Percentiles rank a stretch among this genome's conserved stretches.
phyloP scores from a whole-genome alignment of 2,113 vertebrate species.

The Malurus melanocephalus region DNA sequence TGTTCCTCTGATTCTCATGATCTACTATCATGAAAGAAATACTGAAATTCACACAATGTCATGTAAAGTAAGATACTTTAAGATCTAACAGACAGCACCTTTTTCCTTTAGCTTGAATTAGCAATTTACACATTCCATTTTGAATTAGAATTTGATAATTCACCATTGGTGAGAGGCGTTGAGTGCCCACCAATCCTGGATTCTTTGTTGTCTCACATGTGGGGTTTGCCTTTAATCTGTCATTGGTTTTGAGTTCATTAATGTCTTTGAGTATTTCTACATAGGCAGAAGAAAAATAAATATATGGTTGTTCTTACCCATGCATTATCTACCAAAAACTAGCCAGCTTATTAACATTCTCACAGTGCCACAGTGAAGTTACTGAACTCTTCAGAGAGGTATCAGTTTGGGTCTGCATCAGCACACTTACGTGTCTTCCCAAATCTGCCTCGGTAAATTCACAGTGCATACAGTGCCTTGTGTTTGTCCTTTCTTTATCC shows the following conservation, averaged over 20 bases:
- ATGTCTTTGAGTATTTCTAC: neutral
- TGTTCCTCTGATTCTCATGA: neutral
- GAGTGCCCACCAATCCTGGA: neutral
- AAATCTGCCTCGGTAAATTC: neutral
- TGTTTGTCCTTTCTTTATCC: neutral
- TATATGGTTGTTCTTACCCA: neutral
- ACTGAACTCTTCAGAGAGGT: neutral
- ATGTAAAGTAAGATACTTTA: neutral
- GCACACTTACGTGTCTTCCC: neutral
- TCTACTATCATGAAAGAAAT: neutral
- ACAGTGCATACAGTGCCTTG: neutral
- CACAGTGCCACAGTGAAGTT: neutral
- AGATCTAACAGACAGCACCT: neutral
- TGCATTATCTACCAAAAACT: neutral
- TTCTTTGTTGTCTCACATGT: neutral
- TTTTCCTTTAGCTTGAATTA: neutral
- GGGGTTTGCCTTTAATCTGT: neutral
- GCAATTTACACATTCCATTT: neutral
- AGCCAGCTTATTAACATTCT: neutral
- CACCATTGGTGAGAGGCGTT: neutral
- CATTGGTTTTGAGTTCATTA: neutral
- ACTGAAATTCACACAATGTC: neutral
- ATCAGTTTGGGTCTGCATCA: neutral
- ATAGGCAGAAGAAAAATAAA: neutral
- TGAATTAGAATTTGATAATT: neutral